These are phyloP conservation scores for Drosophila ananassae DNA, from an alignment of 1,140 invertebrate genomes.

Conservation along the genomic window DNA sequence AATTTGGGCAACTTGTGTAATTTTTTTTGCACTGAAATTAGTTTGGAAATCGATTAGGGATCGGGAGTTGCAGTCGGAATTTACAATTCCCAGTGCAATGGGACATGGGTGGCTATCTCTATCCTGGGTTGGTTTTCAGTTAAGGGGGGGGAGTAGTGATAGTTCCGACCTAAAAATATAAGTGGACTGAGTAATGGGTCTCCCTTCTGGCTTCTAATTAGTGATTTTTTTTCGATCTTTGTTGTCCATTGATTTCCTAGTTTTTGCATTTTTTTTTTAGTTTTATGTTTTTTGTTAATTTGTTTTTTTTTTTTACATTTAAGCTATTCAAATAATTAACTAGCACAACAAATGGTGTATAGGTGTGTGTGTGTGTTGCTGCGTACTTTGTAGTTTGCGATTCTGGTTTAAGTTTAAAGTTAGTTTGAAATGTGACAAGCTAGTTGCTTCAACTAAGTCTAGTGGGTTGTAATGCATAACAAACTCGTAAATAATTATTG, in stretches of 20 bases:
- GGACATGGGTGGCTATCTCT: background rate
- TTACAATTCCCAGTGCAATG: background rate
- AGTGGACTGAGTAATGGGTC: background rate
- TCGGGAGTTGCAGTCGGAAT: background rate
- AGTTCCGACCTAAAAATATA: conserved; percentile 51
- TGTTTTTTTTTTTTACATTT: conserved; percentile 48
- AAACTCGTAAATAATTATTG: conserved; percentile 49
- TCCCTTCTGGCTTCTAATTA: conserved; percentile 25
- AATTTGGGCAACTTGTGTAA: background rate
- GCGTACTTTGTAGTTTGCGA: background rate
- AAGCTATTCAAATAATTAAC: conserved; percentile 57
- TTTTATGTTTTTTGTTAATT: conserved; percentile 5
- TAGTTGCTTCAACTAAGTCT: conserved; percentile 14
- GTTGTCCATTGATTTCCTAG: conserved; percentile 1
- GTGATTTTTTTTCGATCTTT: conserved; percentile 39
- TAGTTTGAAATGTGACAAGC: background rate
- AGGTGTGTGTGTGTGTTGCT: too few species aligned
- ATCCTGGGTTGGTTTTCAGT: too few species aligned
- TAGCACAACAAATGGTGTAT: conserved; percentile 50
- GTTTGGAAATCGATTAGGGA: background rate
- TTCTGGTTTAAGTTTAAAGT: background rate
- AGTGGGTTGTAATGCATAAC: conserved; percentile 35
- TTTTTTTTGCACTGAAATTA: conserved; percentile 14
- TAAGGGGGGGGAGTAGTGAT: too few species aligned
- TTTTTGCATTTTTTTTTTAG: background rate